Evolutionary conservation across 2,888 invertebrate genomes (phyloP), one percentile per base, ranked within the genome.

Genomic region (Elmis aenea): DNA sequence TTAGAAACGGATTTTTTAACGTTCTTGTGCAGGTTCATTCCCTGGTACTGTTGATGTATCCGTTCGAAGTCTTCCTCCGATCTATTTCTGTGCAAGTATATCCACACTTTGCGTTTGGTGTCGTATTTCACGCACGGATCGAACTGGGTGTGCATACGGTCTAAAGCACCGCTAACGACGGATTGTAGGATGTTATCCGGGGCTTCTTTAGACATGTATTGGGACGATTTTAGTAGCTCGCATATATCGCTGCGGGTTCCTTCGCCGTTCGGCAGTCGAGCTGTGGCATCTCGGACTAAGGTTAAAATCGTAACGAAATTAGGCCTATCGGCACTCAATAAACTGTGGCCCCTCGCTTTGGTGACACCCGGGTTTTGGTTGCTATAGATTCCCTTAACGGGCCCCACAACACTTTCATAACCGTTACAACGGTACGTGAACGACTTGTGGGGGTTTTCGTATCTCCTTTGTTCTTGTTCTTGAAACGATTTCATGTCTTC

Each of bases 91-190:
- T 95, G 94, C 34, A 95, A 71, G 65, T 95, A 95, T n/a, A 94
- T 88, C 96, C 96, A 96, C 15, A 91, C 80, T 55, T 94, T 93
- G 3, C 89, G 77, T 54, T 88, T 83, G 1, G 88, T 84, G 64
- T 95, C 93, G 60, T 93, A 95, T 55, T 90, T 86, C 1, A 95
- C 93, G 55, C 93, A 89, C 0, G 95, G 94, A 69, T 95, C 95
- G 35, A 83, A 81, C 49, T 94, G 88, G 5, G 85, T 86, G 55
- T 93, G 87, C 62, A 96, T 77, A 10, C 93, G 73, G 60, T 96
- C 95, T 26, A 96, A 67, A 0, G 93, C 92, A 1, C 92, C 87
- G 41, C 91, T 90, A 0, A 95, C 86, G 0, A 91, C 89, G 2
- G 84, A 84, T 51, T 90, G 81, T 13, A 88, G 63, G 30, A 82